These are phyloP conservation scores for Zosterops hypoxanthus DNA, from an alignment of 2,113 vertebrate species.

Conservation along the genomic window DNA sequence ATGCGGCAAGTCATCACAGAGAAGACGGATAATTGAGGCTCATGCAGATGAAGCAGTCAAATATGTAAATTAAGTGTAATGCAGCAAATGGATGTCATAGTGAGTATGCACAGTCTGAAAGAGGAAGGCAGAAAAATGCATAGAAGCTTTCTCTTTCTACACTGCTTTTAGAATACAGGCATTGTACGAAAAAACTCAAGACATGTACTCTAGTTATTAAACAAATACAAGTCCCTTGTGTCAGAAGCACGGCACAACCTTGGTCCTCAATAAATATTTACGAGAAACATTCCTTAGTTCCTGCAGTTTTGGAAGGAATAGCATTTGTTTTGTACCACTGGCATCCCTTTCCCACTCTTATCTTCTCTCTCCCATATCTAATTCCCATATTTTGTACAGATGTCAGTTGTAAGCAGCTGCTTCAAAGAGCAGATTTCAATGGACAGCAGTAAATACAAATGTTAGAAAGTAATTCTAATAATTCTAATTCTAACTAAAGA, in stretches of 20 bases:
- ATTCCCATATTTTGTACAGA: not conserved
- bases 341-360: not conserved
- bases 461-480: not conserved
- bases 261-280: conserved; percentile 46
- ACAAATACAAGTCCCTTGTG: not conserved
- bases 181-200: too few species aligned
- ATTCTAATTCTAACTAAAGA: not conserved
- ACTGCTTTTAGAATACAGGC: not conserved
- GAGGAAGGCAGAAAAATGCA: not conserved
- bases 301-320: not conserved
- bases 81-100: not conserved
- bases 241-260: not conserved
- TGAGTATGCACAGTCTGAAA: not conserved
- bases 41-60: conserved; percentile 23
- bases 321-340: not conserved
- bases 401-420: not conserved
- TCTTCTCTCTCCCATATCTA: not conserved
- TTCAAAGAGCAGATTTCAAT: not conserved
- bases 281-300: not conserved
- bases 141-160: not conserved
- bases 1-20: not conserved
- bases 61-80: conserved; percentile 36
- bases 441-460: not conserved
- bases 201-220: too few species aligned
- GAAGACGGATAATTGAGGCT: conserved; percentile 14